A percentile compares a stretch with the other conserved stretches of the same genome.
Evolutionary conservation across 2,797 vertebrate genomes (phyloP).

Genomic region (Galago senegalensis): DNA sequence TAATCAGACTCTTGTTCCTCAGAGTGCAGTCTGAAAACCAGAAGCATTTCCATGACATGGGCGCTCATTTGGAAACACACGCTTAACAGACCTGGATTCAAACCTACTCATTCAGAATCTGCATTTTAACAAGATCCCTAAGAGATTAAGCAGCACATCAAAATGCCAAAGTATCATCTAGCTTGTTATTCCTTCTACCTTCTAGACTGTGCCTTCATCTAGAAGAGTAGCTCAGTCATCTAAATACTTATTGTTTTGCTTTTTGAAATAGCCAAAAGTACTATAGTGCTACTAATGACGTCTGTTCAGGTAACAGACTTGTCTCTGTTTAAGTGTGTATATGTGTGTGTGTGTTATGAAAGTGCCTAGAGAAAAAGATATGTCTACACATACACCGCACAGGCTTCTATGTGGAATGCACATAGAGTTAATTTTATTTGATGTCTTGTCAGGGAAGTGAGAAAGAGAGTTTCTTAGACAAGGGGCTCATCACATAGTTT

Average conservation of each 20-base stretch:
- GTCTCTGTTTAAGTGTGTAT: background rate
- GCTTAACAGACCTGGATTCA: background rate
- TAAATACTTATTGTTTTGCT: background rate
- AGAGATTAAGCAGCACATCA: background rate
- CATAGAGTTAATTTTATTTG: background rate
- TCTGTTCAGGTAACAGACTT: background rate
- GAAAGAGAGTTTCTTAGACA: background rate
- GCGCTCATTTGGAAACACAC: background rate
- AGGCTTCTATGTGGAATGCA: background rate
- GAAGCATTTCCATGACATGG: background rate
- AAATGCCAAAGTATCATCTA: background rate
- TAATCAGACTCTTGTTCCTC: background rate
- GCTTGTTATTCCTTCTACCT: background rate
- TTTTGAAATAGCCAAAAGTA: constrained; percentile 23
- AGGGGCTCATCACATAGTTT: background rate
- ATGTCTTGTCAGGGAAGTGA: background rate
- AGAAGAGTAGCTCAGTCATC: background rate
- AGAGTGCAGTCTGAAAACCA: background rate
- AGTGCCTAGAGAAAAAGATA: background rate
- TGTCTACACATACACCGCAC: background rate
- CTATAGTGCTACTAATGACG: background rate
- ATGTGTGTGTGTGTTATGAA: background rate
- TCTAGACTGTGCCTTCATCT: background rate
- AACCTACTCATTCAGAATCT: background rate
- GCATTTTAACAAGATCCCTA: background rate